Evolutionary conservation across 2,888 invertebrate species (phyloP).

Genomic region (Lasioglossum calceatum): DNA sequence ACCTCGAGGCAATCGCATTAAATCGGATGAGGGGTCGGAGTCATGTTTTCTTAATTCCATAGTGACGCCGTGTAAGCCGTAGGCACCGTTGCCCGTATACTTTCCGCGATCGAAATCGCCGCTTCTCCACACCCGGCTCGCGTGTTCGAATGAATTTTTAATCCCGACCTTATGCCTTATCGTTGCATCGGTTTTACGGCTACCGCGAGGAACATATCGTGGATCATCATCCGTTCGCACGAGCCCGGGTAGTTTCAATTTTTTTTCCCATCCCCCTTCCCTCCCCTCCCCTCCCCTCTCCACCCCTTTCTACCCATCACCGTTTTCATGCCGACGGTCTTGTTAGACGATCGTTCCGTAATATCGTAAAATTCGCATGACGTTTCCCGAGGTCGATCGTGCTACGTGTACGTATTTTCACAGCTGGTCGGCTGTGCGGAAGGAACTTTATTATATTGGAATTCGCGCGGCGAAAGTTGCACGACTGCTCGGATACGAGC

Average conservation of each 20-base stretch:
- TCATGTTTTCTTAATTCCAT: conserved; percentile 74
- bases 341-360: conserved; percentile 19
- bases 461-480: not conserved
- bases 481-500: not conserved
- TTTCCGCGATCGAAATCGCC: conserved; percentile 56
- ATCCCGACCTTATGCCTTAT: conserved; percentile 48
- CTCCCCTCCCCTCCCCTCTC: not conserved
- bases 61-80: conserved; percentile 59
- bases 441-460: not conserved
- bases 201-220: conserved; percentile 40
- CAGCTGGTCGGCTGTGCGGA: not conserved
- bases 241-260: conserved; percentile 28
- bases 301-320: no score
- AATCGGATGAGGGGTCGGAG: conserved; percentile 65
- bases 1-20: conserved; percentile 65
- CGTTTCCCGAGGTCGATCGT: conserved; percentile 3
- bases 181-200: conserved; percentile 51
- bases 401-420: conserved; percentile 6
- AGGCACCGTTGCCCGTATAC: conserved; percentile 25
- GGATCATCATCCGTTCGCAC: conserved; percentile 47
- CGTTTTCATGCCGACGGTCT: conserved; percentile 9
- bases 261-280: not conserved
- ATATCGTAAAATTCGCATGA: conserved; percentile 29
- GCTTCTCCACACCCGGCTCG: conserved; percentile 21
- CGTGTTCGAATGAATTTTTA: conserved; percentile 59